Evolutionary conservation across 92 coral and sea anemone species (phyloP).

Genomic region (Porites cylindrica): DNA sequence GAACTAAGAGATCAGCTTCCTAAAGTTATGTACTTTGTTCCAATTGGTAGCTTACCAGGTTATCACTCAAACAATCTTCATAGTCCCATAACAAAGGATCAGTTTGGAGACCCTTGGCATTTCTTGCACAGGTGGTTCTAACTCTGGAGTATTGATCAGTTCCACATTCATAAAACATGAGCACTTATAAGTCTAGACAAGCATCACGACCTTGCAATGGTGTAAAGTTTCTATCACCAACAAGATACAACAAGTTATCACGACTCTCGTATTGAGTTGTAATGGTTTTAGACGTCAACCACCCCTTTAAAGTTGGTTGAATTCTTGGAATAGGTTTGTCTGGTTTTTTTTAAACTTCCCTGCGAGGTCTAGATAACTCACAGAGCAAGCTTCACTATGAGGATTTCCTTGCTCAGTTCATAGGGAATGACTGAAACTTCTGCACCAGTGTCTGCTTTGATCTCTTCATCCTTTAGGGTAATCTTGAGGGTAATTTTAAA

Average conservation of each 20-base stretch:
- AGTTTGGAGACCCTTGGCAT: constrained; percentile 5
- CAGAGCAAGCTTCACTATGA: too few relatives aligned
- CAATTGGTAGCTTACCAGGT: constrained; percentile 38
- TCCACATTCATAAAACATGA: constrained; percentile 68
- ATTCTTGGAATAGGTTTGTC: too few relatives aligned
- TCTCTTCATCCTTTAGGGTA: too few relatives aligned
- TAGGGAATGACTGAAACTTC: too few relatives aligned
- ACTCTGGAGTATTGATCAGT: not conserved
- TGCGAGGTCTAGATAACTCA: too few relatives aligned
- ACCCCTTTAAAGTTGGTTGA: too few relatives aligned
- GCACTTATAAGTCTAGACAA: constrained; percentile 70
- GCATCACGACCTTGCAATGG: constrained; percentile 74
- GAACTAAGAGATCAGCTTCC: constrained; percentile 35
- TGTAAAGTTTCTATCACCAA: constrained; percentile 63
- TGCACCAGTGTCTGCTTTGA: too few relatives aligned
- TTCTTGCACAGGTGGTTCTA: not conserved
- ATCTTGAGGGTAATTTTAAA: too few relatives aligned
- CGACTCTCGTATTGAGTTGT: too few relatives aligned
- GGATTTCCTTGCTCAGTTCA: too few relatives aligned
- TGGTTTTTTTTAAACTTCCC: too few relatives aligned
- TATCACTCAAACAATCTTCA: constrained; percentile 4
- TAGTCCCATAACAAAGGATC: constrained; percentile 38
- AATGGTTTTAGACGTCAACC: too few relatives aligned
- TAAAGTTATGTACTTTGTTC: constrained; percentile 36
- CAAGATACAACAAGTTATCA: constrained; percentile 48